Conservation (phyloP, 2,113 vertebrate species). For the Lonchura striata region DNA sequence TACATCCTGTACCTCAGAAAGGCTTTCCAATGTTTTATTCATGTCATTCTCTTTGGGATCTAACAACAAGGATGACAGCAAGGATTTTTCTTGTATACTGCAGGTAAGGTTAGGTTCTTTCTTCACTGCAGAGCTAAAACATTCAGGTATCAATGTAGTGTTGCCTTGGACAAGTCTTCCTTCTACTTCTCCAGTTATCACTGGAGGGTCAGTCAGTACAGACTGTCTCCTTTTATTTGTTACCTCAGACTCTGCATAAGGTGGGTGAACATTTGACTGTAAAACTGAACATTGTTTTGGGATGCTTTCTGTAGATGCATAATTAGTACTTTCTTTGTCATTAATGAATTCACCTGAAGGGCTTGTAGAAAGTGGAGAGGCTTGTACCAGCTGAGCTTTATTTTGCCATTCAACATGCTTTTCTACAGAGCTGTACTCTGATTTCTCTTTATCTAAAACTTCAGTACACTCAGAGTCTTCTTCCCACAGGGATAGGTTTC, state of each 20-base stretch:
- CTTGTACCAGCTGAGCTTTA: conserved; percentile 19
- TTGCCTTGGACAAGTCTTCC: conserved; percentile 63
- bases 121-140: not conserved
- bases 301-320: not conserved
- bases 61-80: conserved; percentile 24
- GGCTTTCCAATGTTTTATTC: conserved; percentile 4
- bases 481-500: not conserved
- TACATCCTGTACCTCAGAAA: not conserved
- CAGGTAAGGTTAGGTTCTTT: conserved; percentile 7
- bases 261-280: not conserved
- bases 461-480: conserved; percentile 59
- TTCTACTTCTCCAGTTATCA: conserved; percentile 55
- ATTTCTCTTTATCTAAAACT: conserved; percentile 62
- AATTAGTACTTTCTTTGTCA: not conserved
- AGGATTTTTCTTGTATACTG: not conserved
- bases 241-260: not conserved
- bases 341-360: conserved; percentile 41
- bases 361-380: conserved; percentile 55
- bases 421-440: conserved; percentile 29
- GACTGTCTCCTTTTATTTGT: conserved; percentile 52
- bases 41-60: conserved; percentile 13
- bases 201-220: conserved; percentile 9
- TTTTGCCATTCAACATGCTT: not conserved
- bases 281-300: not conserved
- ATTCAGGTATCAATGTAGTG: not conserved